A percentile compares a stretch with the other conserved stretches of the same genome.
Conservation (phyloP, 2,888 invertebrate species). For the Orthonychiurus folsomi region DNA sequence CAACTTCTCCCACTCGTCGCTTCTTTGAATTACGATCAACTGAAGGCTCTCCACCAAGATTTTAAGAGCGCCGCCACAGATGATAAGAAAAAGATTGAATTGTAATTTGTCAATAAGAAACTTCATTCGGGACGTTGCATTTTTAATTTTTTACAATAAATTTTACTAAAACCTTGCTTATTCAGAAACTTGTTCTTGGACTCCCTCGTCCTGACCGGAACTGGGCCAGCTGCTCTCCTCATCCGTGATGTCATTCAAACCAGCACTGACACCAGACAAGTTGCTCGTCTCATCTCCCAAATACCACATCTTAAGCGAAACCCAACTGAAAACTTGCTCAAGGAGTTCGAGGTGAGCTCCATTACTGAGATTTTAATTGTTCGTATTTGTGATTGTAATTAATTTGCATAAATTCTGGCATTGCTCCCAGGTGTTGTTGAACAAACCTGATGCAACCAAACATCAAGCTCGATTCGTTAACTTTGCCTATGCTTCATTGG, state of each 20-base stretch:
- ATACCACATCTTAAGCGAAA: slow-evolving; percentile 32
- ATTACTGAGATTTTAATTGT: too few relatives aligned
- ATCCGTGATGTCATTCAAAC: slow-evolving; percentile 35
- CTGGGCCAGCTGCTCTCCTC: slow-evolving; percentile 37
- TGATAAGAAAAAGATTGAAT: slow-evolving; percentile 12
- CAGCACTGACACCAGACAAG: slow-evolving; percentile 27
- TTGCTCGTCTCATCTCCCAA: slow-evolving; percentile 29
- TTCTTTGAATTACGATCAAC: slow-evolving; percentile 34
- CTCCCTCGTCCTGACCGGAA: slow-evolving; percentile 36
- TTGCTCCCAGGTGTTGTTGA: slow-evolving; percentile 10
- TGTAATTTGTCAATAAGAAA: neutral
- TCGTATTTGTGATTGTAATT: too few relatives aligned
- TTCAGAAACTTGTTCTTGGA: slow-evolving; percentile 38
- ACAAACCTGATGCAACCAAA: slow-evolving; percentile 21
- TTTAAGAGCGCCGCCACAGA: slow-evolving; percentile 18
- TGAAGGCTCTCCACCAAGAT: slow-evolving; percentile 18
- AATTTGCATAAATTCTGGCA: too few relatives aligned
- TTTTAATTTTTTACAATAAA: too few relatives aligned
- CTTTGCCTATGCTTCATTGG: slow-evolving; percentile 36
- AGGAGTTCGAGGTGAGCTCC: slow-evolving; percentile 34
- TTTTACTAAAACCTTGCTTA: too few relatives aligned
- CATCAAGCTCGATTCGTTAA: slow-evolving; percentile 34
- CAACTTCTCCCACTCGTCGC: slow-evolving; percentile 29
- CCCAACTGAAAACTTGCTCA: slow-evolving; percentile 39
- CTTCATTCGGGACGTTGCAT: too few relatives aligned